These are phyloP conservation scores for Chymomyza amoena DNA, from an alignment of 2,888 invertebrate genomes.

Conservation along the genomic window DNA sequence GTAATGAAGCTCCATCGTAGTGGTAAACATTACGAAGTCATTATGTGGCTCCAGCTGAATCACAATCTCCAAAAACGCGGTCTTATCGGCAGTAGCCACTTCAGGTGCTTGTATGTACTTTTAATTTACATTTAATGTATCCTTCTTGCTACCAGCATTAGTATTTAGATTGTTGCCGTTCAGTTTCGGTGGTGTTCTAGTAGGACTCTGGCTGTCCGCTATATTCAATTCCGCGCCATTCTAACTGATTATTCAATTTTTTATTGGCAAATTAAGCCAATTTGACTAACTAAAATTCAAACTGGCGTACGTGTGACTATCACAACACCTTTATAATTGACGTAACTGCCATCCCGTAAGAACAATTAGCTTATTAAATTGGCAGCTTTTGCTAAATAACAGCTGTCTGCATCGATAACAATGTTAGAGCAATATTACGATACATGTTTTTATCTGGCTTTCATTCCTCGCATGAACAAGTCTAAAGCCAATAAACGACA, in stretches of 20 bases:
- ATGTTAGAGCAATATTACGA: background rate
- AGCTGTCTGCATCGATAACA: background rate
- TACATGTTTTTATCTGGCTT: no score
- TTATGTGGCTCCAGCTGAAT: slow-evolving; percentile 12
- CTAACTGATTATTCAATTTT: slow-evolving; percentile 54
- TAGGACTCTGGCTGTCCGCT: slow-evolving; percentile 73
- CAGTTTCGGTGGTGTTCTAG: slow-evolving; percentile 74
- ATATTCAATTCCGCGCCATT: slow-evolving; percentile 78
- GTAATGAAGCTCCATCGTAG: no score
- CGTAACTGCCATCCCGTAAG: background rate
- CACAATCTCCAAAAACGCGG: slow-evolving; percentile 25
- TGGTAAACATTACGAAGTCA: background rate
- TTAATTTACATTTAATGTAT: no score
- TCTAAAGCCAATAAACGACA: slow-evolving; percentile 77
- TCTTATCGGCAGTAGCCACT: slow-evolving; percentile 50
- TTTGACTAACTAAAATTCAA: background rate
- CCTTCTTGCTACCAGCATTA: slow-evolving; percentile 43
- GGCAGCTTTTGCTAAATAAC: no score
- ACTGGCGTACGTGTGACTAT: background rate
- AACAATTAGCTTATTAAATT: no score
- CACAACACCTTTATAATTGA: background rate
- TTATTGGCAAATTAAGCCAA: background rate
- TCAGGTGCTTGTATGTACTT: slow-evolving; percentile 29
- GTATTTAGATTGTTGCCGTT: slow-evolving; percentile 43
- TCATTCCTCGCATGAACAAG: slow-evolving; percentile 50